Evolutionary conservation across 2,797 vertebrate species (phyloP).

Genomic region (Eremophila alpestris): DNA sequence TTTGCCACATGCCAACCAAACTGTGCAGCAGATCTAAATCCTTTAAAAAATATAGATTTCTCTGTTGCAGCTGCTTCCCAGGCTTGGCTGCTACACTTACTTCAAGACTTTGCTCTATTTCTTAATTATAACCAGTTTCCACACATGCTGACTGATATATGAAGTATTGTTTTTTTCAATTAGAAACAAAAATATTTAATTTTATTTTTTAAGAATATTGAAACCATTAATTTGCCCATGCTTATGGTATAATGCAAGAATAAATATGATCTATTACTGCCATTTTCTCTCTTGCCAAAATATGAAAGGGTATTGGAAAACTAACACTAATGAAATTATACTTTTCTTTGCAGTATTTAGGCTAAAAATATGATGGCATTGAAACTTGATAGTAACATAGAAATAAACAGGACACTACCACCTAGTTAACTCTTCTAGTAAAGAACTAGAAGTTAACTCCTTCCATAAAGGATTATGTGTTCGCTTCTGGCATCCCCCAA

Average conservation of each 20-base stretch:
- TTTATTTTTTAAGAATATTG: background rate
- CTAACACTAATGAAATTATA: background rate
- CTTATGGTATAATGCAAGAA: background rate
- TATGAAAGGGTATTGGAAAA: background rate
- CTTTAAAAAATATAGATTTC: constrained; percentile 18
- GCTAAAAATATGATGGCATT: background rate
- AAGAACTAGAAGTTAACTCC: rapidly evolving
- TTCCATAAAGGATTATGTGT: background rate
- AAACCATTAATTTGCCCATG: background rate
- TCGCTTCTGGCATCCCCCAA: background rate
- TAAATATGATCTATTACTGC: background rate
- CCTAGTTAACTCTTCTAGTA: too few species aligned
- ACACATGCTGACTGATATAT: background rate
- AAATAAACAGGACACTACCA: background rate
- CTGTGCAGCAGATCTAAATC: constrained; percentile 24
- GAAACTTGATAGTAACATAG: background rate
- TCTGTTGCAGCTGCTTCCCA: background rate
- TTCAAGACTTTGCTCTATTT: background rate
- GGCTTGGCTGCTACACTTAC: background rate
- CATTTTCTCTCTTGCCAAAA: background rate
- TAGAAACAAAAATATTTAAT: background rate
- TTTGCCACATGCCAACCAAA: constrained; percentile 64
- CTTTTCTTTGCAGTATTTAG: background rate
- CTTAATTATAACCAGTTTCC: background rate
- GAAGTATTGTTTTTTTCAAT: background rate